Conservation (phyloP, 2,113 vertebrate genomes). For the Furnarius figulus region DNA sequence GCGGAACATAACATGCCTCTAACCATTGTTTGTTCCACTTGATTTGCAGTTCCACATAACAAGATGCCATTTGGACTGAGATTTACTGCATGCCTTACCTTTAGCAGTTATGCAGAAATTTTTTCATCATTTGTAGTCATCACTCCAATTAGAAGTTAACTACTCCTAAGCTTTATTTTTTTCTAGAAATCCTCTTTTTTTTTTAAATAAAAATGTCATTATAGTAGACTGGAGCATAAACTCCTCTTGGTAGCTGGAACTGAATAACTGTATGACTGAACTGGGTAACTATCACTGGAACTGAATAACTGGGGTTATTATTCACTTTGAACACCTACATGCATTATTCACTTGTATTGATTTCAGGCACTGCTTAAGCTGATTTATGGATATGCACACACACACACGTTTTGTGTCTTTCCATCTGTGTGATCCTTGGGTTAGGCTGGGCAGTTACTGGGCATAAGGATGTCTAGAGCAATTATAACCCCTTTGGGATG, state of each 20-base stretch:
- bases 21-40: constrained; percentile 58
- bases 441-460: background rate
- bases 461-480: background rate
- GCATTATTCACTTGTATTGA: background rate
- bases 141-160: background rate
- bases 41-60: constrained; percentile 34
- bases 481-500: background rate
- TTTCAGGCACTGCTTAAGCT: background rate
- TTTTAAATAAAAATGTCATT: background rate
- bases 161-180: background rate
- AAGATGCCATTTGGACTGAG: constrained; percentile 21
- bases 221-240: background rate
- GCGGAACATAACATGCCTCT: constrained; percentile 47
- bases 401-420: background rate
- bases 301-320: background rate
- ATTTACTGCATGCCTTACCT: constrained; percentile 34
- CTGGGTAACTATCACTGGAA: background rate
- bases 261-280: background rate
- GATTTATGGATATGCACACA: background rate
- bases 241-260: background rate
- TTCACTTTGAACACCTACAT: background rate
- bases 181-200: background rate
- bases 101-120: background rate
- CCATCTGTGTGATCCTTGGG: background rate
- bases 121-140: constrained; percentile 11